These are phyloP conservation scores for Caenorhabditis zanzibari DNA, from an alignment of 2,888 invertebrate species.

Conservation along the genomic window DNA sequence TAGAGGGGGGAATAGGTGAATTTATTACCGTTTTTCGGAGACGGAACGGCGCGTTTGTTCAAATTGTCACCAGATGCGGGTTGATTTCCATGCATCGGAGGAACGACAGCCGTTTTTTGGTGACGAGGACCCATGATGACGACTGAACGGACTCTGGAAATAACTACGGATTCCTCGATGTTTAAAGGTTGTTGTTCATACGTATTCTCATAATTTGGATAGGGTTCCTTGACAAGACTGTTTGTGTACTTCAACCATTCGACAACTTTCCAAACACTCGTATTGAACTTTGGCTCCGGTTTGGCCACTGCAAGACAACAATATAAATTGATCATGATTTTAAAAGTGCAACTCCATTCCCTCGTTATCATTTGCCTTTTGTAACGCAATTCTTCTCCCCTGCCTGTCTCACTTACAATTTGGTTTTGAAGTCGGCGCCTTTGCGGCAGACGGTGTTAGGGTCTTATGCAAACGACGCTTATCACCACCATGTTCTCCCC, in stretches of 20 bases:
- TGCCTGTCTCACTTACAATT: constrained; percentile 30
- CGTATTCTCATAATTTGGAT: neutral
- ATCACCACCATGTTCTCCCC: constrained; percentile 16
- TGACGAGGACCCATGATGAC: too few relatives aligned
- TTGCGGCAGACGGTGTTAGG: constrained; percentile 23
- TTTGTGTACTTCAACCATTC: constrained; percentile 28
- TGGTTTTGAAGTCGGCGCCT: constrained; percentile 10
- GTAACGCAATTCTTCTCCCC: constrained; percentile 1
- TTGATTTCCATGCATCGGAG: constrained; percentile 16
- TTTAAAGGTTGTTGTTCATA: neutral
- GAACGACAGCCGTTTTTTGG: too few relatives aligned
- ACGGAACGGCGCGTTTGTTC: constrained; percentile 29
- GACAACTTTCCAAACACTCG: constrained; percentile 15
- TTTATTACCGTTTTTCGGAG: constrained; percentile 49
- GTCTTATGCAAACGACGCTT: constrained; percentile 23
- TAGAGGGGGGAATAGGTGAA: constrained; percentile 16
- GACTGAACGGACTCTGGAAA: too few relatives aligned
- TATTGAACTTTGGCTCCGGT: constrained; percentile 19
- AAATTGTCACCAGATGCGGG: neutral
- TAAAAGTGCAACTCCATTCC: neutral
- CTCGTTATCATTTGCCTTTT: constrained; percentile 19
- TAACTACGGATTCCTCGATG: too few relatives aligned
- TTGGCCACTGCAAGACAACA: constrained; percentile 24
- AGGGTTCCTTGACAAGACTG: neutral
- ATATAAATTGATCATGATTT: neutral